Base-by-base conservation (phyloP, 2,797 vertebrate genomes). In the Melanotaenia boesemani region DNA sequence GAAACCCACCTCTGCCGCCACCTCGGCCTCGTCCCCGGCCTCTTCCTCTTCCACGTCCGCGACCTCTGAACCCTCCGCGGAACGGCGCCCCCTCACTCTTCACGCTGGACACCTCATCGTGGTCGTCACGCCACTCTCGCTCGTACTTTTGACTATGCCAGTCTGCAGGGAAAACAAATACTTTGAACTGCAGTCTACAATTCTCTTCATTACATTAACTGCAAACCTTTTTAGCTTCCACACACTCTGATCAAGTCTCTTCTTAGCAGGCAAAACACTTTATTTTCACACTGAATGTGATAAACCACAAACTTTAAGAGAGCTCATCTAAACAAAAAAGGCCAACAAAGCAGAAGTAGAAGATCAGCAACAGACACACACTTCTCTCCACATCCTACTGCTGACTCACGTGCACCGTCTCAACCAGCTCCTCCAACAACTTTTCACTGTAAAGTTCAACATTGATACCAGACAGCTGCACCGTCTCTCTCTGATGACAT, bases 91-190 rank as follows among this genome's bases (percentile, higher is more conserved):
- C 98, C 87, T 99, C 98, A 3, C 98, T 99, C 93, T 98, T 99
- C 90, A 99, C 97, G 0, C 97, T 99, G 61, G 97, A 98, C 34
- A 98, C 97, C 90, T 99, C 98, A 1, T 99, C 98, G 1, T 97
- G 97, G 86, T 96, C 95, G 70, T 99, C 98, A 2, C 95, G 95
- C 95, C 97, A 97, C 89, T 96, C 96, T 6, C 96, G 95, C 84
- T 98, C 97, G 0, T 96, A 95, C 89, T 97, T 98, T 80, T 97
- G 97, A 0, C 96, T 95, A 93, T 98, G 97, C 97, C 97, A 98
- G 81, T 96, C 97, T 97, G 88, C 24, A 10, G 1, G 46, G 24
- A 63, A 63, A 63, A 8, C 10, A 13, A 56, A 22, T 63, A 50
- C 0, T 13, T 20, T 60, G 32, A 7, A 26, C 54, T 4, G 22